These are phyloP conservation scores for Gopherus flavomarginatus DNA, from an alignment of 2,113 vertebrate species.

Conservation along the genomic window DNA sequence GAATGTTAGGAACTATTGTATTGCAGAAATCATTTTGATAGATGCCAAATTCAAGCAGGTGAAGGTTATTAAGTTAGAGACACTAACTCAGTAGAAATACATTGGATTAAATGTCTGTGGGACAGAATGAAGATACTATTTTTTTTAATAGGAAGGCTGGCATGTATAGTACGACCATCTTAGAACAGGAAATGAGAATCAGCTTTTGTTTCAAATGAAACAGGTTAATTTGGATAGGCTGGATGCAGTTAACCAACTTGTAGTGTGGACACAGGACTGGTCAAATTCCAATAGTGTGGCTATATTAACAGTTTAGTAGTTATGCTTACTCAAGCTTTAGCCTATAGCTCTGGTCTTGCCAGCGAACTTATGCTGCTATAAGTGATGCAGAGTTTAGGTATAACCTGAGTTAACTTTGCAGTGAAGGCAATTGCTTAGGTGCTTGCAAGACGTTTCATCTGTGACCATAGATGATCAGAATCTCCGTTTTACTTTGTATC, in stretches of 20 bases:
- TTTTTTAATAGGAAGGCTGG: background rate
- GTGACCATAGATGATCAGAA: background rate
- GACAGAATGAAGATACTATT: background rate
- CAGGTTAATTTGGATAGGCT: background rate
- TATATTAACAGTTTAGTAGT: background rate
- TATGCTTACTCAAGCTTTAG: background rate
- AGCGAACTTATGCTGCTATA: background rate
- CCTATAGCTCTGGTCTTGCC: background rate
- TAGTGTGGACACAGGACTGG: too few relatives aligned
- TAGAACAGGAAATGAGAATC: background rate
- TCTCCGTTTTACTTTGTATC: background rate
- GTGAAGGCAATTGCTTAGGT: background rate
- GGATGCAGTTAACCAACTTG: background rate
- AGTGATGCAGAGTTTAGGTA: background rate
- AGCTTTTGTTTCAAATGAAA: background rate
- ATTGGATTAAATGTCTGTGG: background rate
- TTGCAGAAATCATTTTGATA: background rate
- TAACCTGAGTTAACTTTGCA: background rate
- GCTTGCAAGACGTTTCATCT: background rate
- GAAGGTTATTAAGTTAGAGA: background rate
- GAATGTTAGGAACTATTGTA: background rate
- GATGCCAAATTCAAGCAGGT: background rate
- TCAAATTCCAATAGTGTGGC: background rate
- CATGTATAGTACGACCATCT: background rate
- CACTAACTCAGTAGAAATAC: background rate